Percentiles rank a stretch among this genome's conserved stretches.
Evolutionary conservation across 2,888 invertebrate genomes (phyloP).

Genomic region (Helobdella robusta): DNA sequence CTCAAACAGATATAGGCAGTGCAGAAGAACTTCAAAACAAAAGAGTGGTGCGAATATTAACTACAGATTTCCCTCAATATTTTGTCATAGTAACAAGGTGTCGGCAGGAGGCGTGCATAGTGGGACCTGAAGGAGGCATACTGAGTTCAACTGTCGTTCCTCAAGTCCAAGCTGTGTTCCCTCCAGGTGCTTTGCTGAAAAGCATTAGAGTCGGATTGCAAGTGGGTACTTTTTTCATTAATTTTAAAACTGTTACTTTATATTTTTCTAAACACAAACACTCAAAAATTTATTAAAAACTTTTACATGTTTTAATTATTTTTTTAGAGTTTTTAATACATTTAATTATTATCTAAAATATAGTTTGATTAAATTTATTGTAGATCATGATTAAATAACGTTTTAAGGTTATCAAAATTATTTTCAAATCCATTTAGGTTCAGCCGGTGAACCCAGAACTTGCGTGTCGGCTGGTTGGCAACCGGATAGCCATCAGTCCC

Average conservation of each 20-base stretch:
- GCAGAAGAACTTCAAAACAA: constrained; percentile 71
- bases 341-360: no score
- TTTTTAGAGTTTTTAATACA: no score
- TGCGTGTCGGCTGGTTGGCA: constrained; percentile 88
- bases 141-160: constrained; percentile 97
- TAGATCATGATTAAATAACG: not conserved
- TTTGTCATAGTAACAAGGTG: constrained; percentile 74
- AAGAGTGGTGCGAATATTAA: constrained; percentile 87
- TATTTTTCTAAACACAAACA: not conserved
- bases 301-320: no score
- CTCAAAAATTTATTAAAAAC: no score
- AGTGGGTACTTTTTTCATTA: constrained; percentile 66
- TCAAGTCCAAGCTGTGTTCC: constrained; percentile 98
- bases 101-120: constrained; percentile 90
- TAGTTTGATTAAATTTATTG: not conserved
- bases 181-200: constrained; percentile 95
- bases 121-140: constrained; percentile 97
- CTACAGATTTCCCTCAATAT: constrained; percentile 97
- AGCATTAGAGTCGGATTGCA: constrained; percentile 97
- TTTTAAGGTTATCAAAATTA: not conserved
- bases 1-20: constrained; percentile 54
- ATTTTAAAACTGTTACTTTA: not conserved
- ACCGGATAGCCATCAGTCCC: constrained; percentile 97
- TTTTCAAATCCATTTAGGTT: constrained; percentile 59
- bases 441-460: constrained; percentile 95